Evolutionary conservation across 2,113 vertebrate genomes (phyloP).

Genomic region (Nycticryphes semicollaris): DNA sequence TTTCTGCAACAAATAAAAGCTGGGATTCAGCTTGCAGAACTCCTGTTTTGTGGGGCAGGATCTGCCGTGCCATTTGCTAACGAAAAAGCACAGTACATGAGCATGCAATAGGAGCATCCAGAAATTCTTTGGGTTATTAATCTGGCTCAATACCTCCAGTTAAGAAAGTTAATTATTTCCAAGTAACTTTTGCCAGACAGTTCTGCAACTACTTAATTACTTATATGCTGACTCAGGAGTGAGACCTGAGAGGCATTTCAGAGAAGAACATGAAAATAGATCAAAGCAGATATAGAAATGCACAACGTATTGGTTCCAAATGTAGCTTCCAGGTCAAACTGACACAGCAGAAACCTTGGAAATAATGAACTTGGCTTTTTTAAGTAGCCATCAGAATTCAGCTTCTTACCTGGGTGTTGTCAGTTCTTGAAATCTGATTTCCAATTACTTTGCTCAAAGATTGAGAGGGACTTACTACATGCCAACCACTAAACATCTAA

Average conservation of each 20-base stretch:
- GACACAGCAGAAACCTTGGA: background rate
- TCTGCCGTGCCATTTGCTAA: background rate
- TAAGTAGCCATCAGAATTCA: background rate
- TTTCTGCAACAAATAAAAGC: constrained; percentile 21
- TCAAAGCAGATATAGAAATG: constrained; percentile 7
- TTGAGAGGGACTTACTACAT: background rate
- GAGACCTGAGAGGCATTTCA: constrained; percentile 8
- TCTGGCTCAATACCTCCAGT: constrained; percentile 19
- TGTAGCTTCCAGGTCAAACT: background rate
- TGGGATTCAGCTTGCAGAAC: background rate
- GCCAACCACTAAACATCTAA: background rate
- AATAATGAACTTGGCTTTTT: background rate
- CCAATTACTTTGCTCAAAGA: background rate
- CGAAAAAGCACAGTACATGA: background rate
- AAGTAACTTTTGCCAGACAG: background rate
- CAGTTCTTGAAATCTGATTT: background rate
- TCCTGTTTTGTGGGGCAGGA: background rate
- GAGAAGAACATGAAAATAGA: background rate
- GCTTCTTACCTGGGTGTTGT: background rate
- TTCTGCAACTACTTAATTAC: background rate
- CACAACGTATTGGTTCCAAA: background rate
- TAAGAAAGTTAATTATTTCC: constrained; percentile 39
- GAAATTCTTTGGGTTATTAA: constrained; percentile 22
- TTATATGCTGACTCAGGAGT: constrained; percentile 21
- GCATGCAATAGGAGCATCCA: background rate